Percentiles rank a stretch among this genome's conserved stretches.
These are phyloP conservation scores for Caenorhabditis zanzibari DNA, from an alignment of 2,888 invertebrate species.

Conservation along the genomic window DNA sequence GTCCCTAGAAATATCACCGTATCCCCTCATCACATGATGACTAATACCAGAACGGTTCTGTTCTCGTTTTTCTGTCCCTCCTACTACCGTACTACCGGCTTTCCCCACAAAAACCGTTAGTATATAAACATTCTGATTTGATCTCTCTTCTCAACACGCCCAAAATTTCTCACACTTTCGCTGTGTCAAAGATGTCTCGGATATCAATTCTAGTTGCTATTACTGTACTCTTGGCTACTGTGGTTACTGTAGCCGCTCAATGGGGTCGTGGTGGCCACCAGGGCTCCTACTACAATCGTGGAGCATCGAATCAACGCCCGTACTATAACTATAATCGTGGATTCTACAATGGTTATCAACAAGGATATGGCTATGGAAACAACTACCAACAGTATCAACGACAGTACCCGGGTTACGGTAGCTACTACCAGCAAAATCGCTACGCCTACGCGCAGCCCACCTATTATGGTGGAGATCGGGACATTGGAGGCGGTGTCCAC, in stretches of 20 bases:
- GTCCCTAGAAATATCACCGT: too few relatives aligned
- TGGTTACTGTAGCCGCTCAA: too few relatives aligned
- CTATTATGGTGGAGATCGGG: conserved; percentile 5
- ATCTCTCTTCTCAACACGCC: neutral
- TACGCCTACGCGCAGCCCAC: neutral
- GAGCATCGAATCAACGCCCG: too few relatives aligned
- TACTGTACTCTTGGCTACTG: too few relatives aligned
- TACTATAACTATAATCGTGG: too few relatives aligned
- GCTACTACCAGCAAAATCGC: neutral
- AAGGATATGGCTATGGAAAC: too few relatives aligned
- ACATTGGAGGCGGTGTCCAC: conserved; percentile 28
- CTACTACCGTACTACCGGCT: neutral
- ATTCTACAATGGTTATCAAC: too few relatives aligned
- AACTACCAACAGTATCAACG: neutral
- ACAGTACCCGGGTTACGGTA: neutral
- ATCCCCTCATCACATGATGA: neutral
- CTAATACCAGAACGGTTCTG: neutral
- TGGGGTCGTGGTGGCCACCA: too few relatives aligned
- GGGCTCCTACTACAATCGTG: too few relatives aligned
- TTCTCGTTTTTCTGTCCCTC: neutral
- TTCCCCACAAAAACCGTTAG: neutral
- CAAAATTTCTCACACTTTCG: neutral
- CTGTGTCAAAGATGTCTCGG: too few relatives aligned
- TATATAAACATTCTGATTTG: conserved; percentile 25
- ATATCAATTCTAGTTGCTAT: too few relatives aligned